These are phyloP conservation scores for Acronicta leporina DNA, from an alignment of 2,888 invertebrate species.

Conservation along the genomic window DNA sequence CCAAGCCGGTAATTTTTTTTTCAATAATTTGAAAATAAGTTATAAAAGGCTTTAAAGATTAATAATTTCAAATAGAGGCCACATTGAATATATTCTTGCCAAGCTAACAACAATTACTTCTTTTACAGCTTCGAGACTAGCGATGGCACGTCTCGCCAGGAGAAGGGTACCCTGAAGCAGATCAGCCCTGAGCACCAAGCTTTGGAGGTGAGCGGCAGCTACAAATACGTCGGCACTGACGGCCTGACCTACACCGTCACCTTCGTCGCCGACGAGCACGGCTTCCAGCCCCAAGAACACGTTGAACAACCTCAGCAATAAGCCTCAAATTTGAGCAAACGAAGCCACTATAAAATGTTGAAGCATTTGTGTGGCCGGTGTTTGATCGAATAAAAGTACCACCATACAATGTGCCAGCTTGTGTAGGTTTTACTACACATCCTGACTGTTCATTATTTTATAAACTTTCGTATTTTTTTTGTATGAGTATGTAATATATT, in stretches of 20 bases:
- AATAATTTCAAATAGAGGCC: too few relatives aligned
- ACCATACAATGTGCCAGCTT: constrained; percentile 30
- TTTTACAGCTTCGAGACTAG: constrained; percentile 83
- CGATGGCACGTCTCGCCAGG: constrained; percentile 86
- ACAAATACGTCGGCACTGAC: constrained; percentile 87
- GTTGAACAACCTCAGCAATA: constrained; percentile 69
- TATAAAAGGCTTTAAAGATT: too few relatives aligned
- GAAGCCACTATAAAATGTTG: constrained; percentile 32
- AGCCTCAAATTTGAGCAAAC: constrained; percentile 33
- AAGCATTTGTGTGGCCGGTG: constrained; percentile 29
- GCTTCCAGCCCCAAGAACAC: constrained; percentile 87
- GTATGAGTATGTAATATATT: constrained; percentile 51
- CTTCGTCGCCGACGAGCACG: constrained; percentile 89
- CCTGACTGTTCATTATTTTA: constrained; percentile 33
- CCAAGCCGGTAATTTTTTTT: too few relatives aligned
- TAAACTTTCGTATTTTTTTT: constrained; percentile 50
- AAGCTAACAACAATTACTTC: background rate
- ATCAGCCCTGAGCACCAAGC: constrained; percentile 84
- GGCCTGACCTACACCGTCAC: constrained; percentile 87
- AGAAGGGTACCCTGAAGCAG: constrained; percentile 87
- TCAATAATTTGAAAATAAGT: too few relatives aligned
- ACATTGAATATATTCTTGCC: background rate
- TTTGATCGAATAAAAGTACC: constrained; percentile 32
- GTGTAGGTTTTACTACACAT: constrained; percentile 76
- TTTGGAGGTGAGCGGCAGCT: constrained; percentile 86